Evolutionary conservation across 2,113 vertebrate species (phyloP).

Genomic region (Onychorhynchus coronatus): DNA sequence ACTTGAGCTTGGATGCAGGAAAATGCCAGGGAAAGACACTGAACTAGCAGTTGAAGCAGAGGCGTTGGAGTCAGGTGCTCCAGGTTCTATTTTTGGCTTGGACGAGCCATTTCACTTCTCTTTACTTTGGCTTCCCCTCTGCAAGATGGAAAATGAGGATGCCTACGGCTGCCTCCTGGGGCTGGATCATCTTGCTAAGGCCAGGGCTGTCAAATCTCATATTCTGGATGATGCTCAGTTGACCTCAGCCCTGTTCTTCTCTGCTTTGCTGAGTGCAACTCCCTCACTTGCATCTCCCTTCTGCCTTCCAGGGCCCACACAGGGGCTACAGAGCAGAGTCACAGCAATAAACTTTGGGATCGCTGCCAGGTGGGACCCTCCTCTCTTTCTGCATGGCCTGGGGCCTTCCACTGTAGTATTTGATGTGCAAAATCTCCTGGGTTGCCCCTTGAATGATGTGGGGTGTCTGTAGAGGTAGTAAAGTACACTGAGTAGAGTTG

Average conservation of each 20-base stretch:
- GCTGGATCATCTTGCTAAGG: not conserved
- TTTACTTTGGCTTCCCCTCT: not conserved
- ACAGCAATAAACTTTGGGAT: not conserved
- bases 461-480: not conserved
- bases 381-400: not conserved
- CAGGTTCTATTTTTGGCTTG: conserved; percentile 29
- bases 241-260: not conserved
- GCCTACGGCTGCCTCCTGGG: not conserved
- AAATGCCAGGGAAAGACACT: not conserved
- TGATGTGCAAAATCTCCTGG: not conserved
- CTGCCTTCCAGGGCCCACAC: rapidly evolving
- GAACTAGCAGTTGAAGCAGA: conserved; percentile 16
- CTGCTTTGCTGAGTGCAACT: not conserved
- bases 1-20: not conserved
- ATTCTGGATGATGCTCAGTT: not conserved
- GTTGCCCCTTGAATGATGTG: not conserved
- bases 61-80: conserved; percentile 1
- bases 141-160: not conserved
- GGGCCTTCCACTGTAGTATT: not conserved
- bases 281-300: not conserved
- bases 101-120: not conserved
- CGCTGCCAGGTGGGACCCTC: not conserved
- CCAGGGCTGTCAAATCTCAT: not conserved
- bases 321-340: not conserved
- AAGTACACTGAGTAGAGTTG: not conserved